These are phyloP conservation scores for Ptyas mucosa DNA, from an alignment of 2,113 vertebrate species.

Conservation along the genomic window DNA sequence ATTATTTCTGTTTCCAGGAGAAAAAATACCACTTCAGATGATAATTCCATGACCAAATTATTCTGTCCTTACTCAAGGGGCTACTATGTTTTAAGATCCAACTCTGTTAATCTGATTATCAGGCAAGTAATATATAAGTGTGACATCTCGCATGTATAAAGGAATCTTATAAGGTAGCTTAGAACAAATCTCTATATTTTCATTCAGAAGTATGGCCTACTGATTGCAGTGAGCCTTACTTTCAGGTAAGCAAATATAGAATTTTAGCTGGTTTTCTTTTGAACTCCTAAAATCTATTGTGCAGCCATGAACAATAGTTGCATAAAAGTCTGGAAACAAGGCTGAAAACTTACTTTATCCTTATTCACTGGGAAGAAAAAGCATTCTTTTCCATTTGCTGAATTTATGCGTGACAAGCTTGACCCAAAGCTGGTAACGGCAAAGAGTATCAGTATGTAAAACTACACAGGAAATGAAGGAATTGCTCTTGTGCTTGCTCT, in stretches of 20 bases:
- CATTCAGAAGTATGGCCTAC: neutral
- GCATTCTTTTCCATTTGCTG: slow-evolving; percentile 15
- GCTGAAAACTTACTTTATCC: neutral
- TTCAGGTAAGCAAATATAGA: neutral
- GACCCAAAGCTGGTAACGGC: neutral
- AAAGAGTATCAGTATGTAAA: fast-evolving
- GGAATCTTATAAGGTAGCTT: neutral
- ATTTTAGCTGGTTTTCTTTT: neutral
- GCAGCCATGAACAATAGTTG: slow-evolving; percentile 17
- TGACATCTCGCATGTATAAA: neutral
- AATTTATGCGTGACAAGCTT: slow-evolving; percentile 11
- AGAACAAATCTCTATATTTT: neutral
- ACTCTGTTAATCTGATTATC: neutral
- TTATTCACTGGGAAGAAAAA: slow-evolving; percentile 9
- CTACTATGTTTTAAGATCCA: slow-evolving; percentile 13
- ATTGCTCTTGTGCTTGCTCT: neutral
- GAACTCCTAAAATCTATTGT: slow-evolving; percentile 12
- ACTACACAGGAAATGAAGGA: neutral
- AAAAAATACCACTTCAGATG: neutral
- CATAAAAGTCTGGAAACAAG: slow-evolving; percentile 30
- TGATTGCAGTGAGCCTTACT: neutral
- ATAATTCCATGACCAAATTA: slow-evolving; percentile 5
- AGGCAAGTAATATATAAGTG: neutral
- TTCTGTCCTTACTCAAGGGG: slow-evolving; percentile 11
- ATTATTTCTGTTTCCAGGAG: slow-evolving; percentile 32